Evolutionary conservation across 2,113 vertebrate genomes (phyloP).

Genomic region (Bubo scandiacus): DNA sequence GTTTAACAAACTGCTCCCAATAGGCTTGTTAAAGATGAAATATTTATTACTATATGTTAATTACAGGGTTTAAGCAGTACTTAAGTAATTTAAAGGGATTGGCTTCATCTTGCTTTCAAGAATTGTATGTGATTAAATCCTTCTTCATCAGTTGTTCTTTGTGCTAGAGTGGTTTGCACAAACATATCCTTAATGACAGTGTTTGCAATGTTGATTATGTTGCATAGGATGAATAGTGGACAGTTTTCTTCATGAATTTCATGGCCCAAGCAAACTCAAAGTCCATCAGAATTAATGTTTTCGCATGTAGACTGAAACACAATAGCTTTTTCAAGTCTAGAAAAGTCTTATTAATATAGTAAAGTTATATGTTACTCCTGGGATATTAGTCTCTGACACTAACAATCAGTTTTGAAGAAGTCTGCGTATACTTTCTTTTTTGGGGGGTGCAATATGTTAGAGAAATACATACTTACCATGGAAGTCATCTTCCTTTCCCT

Average conservation of each 20-base stretch:
- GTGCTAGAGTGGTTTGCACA: neutral
- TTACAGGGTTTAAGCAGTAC: constrained; percentile 19
- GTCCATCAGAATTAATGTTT: neutral
- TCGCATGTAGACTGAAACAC: neutral
- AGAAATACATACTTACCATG: neutral
- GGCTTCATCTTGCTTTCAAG: neutral
- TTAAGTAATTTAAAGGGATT: constrained; percentile 19
- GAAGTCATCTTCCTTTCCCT: neutral
- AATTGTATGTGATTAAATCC: neutral
- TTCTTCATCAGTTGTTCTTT: neutral
- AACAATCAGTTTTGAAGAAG: neutral
- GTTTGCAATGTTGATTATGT: neutral
- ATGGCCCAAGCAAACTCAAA: neutral
- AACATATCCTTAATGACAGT: neutral
- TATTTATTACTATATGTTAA: constrained; percentile 60
- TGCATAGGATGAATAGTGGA: neutral
- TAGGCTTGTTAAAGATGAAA: constrained; percentile 42
- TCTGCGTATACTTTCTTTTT: neutral
- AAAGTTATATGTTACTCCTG: neutral
- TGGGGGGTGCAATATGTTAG: neutral
- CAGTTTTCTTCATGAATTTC: neutral
- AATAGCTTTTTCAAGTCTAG: neutral
- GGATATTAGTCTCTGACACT: neutral
- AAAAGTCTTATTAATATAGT: neutral
- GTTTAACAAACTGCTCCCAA: constrained; percentile 44